Evolutionary conservation across 2,888 invertebrate genomes (phyloP), one percentile per base, ranked within the genome.

Genomic region (Synanthedon andrenaeformis): DNA sequence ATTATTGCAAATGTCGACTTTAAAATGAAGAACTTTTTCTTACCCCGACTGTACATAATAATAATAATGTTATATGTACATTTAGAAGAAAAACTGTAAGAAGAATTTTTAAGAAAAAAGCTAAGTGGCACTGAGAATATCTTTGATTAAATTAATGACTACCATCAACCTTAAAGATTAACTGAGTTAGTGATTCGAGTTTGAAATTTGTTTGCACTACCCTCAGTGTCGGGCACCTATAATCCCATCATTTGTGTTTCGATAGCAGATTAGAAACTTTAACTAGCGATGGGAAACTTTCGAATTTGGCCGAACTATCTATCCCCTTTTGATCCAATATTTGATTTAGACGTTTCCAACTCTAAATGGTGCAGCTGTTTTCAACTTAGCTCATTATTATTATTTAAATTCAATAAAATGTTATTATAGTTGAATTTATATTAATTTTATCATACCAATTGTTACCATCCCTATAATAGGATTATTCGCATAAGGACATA

Each of bases 151-250:
- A 45, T 45, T 45, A 14, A 45, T 45, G 45, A 45, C 45, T 45
- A 45, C 12, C 45, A 45, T 45, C 45, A 45, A 13, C 45, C 10
- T 45, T 45, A 45, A 45, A 45, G 45, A 45, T 45, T 45, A 45
- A 45, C 45, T 45, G 5, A 45, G 45, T 45, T 45, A 45, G 5
- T 14, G 12, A 45, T 45, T 45, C 60, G 49, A 49, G 49, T 49
- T 49, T 17, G 23, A 12, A 49, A 49, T 49, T 49, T 49, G 49
- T 49, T 49, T 49, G 49, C 49, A 19, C 12, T 49, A 49, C 49
- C 23, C 49, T 19, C 14, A 49, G 19, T 49, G 49, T 23, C 49
- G 19, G 23, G 49, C 45, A 45, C 45, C 45, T 49, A 49, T 49
- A 49, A 49, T 49, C 49, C 49, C 19, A 49, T 49, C 49, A 49